Evolutionary conservation across 2,113 vertebrate genomes (phyloP).

Genomic region (Caracal caracal): DNA sequence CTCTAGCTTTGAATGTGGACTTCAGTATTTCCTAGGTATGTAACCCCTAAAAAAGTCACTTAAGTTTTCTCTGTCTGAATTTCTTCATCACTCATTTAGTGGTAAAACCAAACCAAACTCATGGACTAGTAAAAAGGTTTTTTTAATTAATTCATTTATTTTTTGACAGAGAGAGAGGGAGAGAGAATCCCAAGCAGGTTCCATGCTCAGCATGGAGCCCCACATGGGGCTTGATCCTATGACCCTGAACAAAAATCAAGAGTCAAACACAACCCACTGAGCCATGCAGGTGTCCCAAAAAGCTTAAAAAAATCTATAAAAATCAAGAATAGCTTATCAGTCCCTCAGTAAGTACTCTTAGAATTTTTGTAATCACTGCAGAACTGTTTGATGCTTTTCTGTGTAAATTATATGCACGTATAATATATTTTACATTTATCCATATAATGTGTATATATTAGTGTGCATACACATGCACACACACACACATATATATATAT

Average conservation of each 20-base stretch:
- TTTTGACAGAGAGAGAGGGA: too few species aligned
- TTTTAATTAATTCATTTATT: neutral
- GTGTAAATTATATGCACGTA: neutral
- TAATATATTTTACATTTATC: neutral
- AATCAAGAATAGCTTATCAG: neutral
- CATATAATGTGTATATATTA: neutral
- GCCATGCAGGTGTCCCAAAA: too few species aligned
- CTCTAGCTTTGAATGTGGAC: neutral
- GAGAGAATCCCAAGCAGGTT: too few species aligned
- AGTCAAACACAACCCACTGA: too few species aligned
- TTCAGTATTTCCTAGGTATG: neutral
- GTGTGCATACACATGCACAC: too few species aligned
- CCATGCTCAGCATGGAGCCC: too few species aligned
- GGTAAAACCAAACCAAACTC: neutral
- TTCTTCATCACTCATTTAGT: neutral
- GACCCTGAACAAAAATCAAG: too few species aligned
- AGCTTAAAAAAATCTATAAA: neutral
- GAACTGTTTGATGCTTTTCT: neutral
- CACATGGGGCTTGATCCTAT: too few species aligned
- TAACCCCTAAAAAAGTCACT: neutral
- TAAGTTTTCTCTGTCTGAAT: neutral
- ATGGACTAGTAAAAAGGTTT: neutral
- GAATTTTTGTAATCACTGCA: neutral
- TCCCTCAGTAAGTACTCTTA: neutral
- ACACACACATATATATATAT: too few species aligned